Evolutionary conservation across 2,113 vertebrate genomes (phyloP).

Genomic region (Manacus vitellinus): DNA sequence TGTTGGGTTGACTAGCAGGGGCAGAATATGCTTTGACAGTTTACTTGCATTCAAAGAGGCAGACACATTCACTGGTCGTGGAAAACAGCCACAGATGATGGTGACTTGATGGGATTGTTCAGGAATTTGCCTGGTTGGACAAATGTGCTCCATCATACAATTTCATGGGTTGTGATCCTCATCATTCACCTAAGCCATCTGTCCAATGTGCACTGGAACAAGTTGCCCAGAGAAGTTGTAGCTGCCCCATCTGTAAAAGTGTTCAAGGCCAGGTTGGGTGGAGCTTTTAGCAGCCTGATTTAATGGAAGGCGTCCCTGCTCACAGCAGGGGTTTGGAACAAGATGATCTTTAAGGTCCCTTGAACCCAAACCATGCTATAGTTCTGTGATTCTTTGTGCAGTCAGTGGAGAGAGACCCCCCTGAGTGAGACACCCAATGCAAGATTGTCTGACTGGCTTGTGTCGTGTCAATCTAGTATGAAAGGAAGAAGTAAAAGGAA

Average conservation of each 20-base stretch:
- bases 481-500: constrained; percentile 2
- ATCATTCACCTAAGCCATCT: not conserved
- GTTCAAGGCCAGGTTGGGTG: not conserved
- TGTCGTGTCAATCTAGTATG: not conserved
- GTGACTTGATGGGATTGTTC: not conserved
- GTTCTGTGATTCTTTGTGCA: not conserved
- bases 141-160: not conserved
- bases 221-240: not conserved
- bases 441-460: not conserved
- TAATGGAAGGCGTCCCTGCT: not conserved
- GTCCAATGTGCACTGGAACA: not conserved
- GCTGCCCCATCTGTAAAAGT: not conserved
- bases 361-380: not conserved
- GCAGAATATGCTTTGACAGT: not conserved
- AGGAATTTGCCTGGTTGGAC: not conserved
- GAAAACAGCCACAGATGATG: not conserved
- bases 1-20: not conserved
- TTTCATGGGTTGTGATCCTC: fast-evolving
- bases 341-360: not conserved
- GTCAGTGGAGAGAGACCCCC: not conserved
- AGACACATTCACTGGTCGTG: not conserved
- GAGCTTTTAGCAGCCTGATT: not conserved
- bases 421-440: not conserved
- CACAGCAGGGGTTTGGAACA: not conserved
- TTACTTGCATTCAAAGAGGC: not conserved